Evolutionary conservation across 2,113 vertebrate species (phyloP).

Genomic region (Nibea albiflora): DNA sequence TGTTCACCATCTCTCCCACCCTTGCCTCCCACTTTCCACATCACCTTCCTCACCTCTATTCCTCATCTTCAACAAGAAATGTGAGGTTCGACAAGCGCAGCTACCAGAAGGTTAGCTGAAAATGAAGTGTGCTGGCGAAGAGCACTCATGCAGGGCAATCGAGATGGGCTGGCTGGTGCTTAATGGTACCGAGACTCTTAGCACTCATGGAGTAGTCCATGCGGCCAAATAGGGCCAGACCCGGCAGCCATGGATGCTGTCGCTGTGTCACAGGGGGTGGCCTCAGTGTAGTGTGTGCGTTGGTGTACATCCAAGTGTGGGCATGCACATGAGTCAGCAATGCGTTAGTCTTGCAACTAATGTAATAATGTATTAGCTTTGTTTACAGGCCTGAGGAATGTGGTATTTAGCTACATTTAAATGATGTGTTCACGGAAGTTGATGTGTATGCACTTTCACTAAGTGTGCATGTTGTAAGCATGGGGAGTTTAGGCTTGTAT

Average conservation of each 20-base stretch:
- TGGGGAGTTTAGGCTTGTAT: slow-evolving; percentile 21
- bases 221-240: slow-evolving; percentile 56
- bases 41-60: slow-evolving; percentile 48
- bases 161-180: slow-evolving; percentile 60
- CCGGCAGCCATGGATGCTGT: slow-evolving; percentile 25
- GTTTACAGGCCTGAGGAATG: slow-evolving; percentile 28
- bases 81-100: slow-evolving; percentile 62
- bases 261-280: slow-evolving; percentile 1
- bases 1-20: slow-evolving; percentile 28
- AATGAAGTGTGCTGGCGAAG: slow-evolving; percentile 68
- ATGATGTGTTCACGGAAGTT: slow-evolving; percentile 30
- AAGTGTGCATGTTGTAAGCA: slow-evolving; percentile 13
- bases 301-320: not conserved
- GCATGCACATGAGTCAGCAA: slow-evolving; percentile 11
- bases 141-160: slow-evolving; percentile 60
- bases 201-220: slow-evolving; percentile 49
- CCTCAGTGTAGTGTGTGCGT: slow-evolving; percentile 13
- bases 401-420: slow-evolving; percentile 20
- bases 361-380: slow-evolving; percentile 21
- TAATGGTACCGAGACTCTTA: slow-evolving; percentile 64
- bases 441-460: slow-evolving; percentile 18
- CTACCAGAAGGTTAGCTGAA: slow-evolving; percentile 69
- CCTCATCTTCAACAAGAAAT: slow-evolving; percentile 63
- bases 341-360: slow-evolving; percentile 32
- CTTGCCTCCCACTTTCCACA: slow-evolving; percentile 48